Conservation (phyloP, 2,113 vertebrate species). For the Protobothrops mucrosquamatus region DNA sequence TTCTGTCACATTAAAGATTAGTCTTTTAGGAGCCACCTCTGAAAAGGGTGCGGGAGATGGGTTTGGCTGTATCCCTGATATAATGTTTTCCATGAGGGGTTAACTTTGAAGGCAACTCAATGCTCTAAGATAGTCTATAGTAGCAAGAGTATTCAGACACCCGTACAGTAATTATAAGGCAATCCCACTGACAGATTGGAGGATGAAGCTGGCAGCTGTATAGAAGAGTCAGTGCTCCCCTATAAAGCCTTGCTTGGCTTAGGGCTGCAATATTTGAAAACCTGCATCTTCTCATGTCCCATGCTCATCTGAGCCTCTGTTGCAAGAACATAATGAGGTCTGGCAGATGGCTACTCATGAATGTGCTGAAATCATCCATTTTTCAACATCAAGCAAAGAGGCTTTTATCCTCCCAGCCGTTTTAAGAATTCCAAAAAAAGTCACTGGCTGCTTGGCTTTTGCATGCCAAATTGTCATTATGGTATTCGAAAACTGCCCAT, state of each 20-base stretch:
- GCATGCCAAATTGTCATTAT: neutral
- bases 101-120: neutral
- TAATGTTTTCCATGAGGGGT: neutral
- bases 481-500: neutral
- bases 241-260: neutral
- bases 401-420: neutral
- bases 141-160: neutral
- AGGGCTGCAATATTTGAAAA: neutral
- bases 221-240: neutral
- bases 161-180: neutral
- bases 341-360: neutral
- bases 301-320: neutral
- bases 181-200: neutral
- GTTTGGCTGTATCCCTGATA: neutral
- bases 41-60: neutral
- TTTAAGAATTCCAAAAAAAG: neutral
- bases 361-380: neutral
- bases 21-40: neutral
- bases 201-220: neutral
- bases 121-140: neutral
- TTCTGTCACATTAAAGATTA: neutral
- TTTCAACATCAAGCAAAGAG: neutral
- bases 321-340: neutral
- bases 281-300: neutral
- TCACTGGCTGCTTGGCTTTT: neutral